These are phyloP conservation scores for Lithophane leautieri DNA, from an alignment of 2,888 invertebrate species.

Conservation along the genomic window DNA sequence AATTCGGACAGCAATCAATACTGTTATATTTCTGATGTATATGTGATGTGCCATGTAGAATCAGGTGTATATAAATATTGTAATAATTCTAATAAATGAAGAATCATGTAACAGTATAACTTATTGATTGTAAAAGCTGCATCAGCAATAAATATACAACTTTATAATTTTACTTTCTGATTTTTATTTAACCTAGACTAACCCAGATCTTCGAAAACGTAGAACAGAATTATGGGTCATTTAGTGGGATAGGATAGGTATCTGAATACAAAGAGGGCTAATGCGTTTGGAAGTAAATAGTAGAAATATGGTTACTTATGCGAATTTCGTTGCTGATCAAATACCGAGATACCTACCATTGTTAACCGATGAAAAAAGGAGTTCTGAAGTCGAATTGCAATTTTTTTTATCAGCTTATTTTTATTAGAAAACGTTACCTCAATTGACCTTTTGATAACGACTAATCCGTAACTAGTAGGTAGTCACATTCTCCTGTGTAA, in stretches of 20 bases:
- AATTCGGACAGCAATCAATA: slow-evolving; percentile 2
- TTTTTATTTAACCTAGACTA: not conserved
- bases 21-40: not conserved
- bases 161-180: not conserved
- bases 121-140: slow-evolving; percentile 12
- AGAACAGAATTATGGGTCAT: not conserved
- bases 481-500: not conserved
- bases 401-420: too few relatives aligned
- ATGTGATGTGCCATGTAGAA: slow-evolving; percentile 1
- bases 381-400: too few relatives aligned
- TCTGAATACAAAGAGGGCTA: not conserved
- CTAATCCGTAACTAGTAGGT: not conserved
- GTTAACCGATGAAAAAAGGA: not conserved
- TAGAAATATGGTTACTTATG: not conserved
- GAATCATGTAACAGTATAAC: not conserved
- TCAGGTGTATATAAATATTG: slow-evolving; percentile 1
- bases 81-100: not conserved
- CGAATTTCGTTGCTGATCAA: not conserved
- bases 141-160: slow-evolving; percentile 11
- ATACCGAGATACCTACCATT: not conserved
- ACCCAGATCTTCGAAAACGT: not conserved
- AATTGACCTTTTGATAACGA: slow-evolving; percentile 4
- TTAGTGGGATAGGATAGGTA: not conserved
- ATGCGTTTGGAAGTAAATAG: not conserved
- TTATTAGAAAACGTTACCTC: too few relatives aligned